phyloP scores from a whole-genome alignment of 23 tunicate genomes.

The Trididemnum clinides region DNA sequence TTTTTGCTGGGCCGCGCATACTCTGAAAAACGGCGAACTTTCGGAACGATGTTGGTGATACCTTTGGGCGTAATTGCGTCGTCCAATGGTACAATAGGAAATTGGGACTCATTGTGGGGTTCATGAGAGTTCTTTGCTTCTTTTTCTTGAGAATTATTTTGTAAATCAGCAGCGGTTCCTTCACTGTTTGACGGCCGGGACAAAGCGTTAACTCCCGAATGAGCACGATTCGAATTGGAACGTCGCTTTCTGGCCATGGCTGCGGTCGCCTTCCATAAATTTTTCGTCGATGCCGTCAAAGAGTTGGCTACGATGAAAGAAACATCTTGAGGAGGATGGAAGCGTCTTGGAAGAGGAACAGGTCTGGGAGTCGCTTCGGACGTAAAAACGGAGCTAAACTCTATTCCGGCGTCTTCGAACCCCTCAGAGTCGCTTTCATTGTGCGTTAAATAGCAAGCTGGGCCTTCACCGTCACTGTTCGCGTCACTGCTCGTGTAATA shows the following conservation, averaged over 20 bases:
- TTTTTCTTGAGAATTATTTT: background rate
- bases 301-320: slow-evolving; percentile 21
- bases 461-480: slow-evolving; percentile 73
- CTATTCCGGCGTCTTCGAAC: slow-evolving; percentile 64
- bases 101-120: too few species aligned
- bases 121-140: too few species aligned
- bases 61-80: background rate
- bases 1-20: background rate
- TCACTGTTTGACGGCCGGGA: background rate
- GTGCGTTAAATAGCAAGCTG: slow-evolving; percentile 70
- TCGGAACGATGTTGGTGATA: background rate
- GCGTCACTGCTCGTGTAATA: slow-evolving; percentile 62
- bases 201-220: background rate
- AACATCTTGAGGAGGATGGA: slow-evolving; percentile 36
- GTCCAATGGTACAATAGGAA: background rate
- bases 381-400: slow-evolving; percentile 30
- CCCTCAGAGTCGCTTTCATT: slow-evolving; percentile 68
- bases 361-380: background rate
- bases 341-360: slow-evolving; percentile 35
- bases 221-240: background rate
- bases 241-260: slow-evolving; percentile 50
- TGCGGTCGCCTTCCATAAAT: slow-evolving; percentile 59
- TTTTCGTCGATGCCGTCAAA: slow-evolving; percentile 49
- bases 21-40: slow-evolving; percentile 46
- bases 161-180: too few species aligned